phyloP scores from a whole-genome alignment of 2,797 vertebrate genomes.

The Cuniculus paca region DNA sequence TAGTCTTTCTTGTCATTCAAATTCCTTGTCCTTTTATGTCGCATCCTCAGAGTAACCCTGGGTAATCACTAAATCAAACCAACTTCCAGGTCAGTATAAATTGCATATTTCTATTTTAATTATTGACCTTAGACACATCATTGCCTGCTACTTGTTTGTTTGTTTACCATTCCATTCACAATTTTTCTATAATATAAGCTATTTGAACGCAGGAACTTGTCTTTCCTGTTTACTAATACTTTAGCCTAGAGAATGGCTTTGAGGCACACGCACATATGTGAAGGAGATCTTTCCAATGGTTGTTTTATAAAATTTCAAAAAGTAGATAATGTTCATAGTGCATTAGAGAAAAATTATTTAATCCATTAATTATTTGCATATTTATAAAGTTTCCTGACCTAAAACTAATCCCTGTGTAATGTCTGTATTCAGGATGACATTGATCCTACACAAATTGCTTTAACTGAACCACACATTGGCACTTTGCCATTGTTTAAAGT shows the following conservation, averaged over 20 bases:
- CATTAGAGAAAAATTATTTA: neutral
- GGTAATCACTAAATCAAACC: neutral
- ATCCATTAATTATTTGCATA: neutral
- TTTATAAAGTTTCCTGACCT: neutral
- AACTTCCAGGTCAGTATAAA: neutral
- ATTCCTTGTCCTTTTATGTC: neutral
- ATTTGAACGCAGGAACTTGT: neutral
- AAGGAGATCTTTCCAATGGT: neutral
- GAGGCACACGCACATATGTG: neutral
- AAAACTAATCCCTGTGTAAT: neutral
- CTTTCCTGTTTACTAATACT: neutral
- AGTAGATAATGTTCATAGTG: neutral
- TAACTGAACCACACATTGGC: neutral
- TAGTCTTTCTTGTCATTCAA: neutral
- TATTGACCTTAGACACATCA: neutral
- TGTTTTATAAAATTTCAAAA: neutral
- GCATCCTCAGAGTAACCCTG: neutral
- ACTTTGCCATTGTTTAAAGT: neutral
- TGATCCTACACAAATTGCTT: neutral
- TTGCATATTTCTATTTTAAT: neutral
- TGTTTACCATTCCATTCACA: neutral
- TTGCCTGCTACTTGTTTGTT: neutral
- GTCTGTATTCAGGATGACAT: neutral
- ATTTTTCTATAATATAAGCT: neutral
- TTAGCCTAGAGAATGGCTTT: neutral